Base-by-base conservation (phyloP, 2,888 invertebrate genomes). In the Syrista parreyssii region DNA sequence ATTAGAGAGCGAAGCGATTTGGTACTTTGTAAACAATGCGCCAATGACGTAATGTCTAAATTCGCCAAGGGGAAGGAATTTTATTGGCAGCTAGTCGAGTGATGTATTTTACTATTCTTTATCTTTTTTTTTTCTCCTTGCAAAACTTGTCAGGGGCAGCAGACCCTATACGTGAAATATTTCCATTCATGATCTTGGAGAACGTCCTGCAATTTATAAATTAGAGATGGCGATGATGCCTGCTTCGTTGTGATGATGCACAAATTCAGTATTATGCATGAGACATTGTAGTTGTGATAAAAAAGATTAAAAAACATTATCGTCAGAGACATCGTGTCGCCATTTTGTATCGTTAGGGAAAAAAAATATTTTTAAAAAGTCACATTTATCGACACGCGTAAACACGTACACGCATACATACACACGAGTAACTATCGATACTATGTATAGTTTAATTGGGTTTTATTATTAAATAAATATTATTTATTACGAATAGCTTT, bases 211-310 rank as follows among this genome's bases (percentile, higher is more conserved):
- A 69, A 69, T 11, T 69, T 32, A n/a, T 31, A 30, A 30, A n/a
- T 12, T 15, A 15, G 15, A 40, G 40, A 6, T 40, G 40, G 6
- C 15, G 15, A 15, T 32, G 69, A 15, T 72, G 80, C 78, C 78
- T 78, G 78, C 76, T 81, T 81, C 75, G 76, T 80, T 79, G 78
- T 75, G 79, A 81, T 68, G 15, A 68, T 78, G 82, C 82, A 82
- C 81, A 82, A 82, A 82, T 81, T 80, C 82, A 83, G 81, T 84
- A 84, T 83, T 83, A 82, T 79, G 76, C 82, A 80, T 35, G 73
- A 2, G 33, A 32, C 71, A 68, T 31, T 30, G 36, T 72, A 78
- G 73, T 36, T 30, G 75, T 31, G 74, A 73, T 68, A 68, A 75
- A 74, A 77, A 68, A 69, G 30, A 11, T 3, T n/a, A 23, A n/a